Evolutionary conservation across 2,797 vertebrate genomes (phyloP), one percentile per base, ranked within the genome.

Genomic region (Prunella strophiata): DNA sequence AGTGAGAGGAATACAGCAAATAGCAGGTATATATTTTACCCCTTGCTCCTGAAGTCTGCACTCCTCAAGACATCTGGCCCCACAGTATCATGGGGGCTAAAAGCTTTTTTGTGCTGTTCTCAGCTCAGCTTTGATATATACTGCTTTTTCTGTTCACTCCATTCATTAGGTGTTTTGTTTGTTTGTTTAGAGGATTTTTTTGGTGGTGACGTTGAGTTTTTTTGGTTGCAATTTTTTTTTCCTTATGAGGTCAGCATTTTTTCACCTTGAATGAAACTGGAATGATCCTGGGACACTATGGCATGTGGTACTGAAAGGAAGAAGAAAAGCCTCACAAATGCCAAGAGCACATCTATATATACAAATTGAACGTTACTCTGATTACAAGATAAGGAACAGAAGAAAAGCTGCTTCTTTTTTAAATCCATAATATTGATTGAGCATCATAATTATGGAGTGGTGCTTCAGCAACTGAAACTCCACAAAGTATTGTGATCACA

Each of bases 361-460:
- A 76, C 51, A 81, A 92, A 71, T 17, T 29, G 38, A 94, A 65
- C 1, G 2, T 81, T 91, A 34, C 11, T 70, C 70, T 88, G 87
- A 92, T 93, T 75, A 80, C 36, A 78, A 78, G 73, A 89, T 89
- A 85, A 77, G 29, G 43, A 91, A 70, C 8, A 84, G 52, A 96
- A 89, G 61, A 87, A 84, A 81, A 91, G 47, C 40, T 72, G 48
- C 54, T 85, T 90, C 40, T 72, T 80, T 93, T 80, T 88, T 1
- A 74, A 87, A 73, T 92, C 76, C 57, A 57, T 92, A 92, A 19
- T 92, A 95, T 94, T 75, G 92, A 96, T 59, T 55, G 45, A 91
- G 66, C 3, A 78, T 91, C 55, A 82, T 72, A 94, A 89, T 86
- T 91, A 78, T 57, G 43, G 42, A 48, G 58, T 73, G 29, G 29